phyloP scores from a whole-genome alignment of 2,113 vertebrate species.

The Gopherus flavomarginatus region DNA sequence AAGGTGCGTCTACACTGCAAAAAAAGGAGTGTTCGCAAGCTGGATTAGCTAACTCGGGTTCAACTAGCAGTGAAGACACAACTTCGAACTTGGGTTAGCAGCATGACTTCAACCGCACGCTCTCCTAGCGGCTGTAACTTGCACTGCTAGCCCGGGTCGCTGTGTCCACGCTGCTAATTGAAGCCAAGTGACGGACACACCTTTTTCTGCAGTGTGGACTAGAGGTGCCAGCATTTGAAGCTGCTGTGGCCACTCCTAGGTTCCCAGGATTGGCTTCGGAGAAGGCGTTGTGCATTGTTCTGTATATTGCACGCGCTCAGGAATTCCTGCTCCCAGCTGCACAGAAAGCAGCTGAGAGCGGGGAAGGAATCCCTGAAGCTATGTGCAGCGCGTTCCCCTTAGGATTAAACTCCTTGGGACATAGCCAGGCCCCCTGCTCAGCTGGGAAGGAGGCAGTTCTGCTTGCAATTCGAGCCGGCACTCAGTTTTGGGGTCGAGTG shows the following conservation, averaged over 20 bases:
- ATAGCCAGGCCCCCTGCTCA: neutral
- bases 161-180: too few species aligned
- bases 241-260: neutral
- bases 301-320: rapidly evolving
- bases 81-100: too few species aligned
- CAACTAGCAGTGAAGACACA: neutral
- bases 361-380: neutral
- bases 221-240: neutral
- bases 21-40: neutral
- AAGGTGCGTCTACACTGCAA: neutral
- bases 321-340: neutral
- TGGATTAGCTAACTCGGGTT: neutral
- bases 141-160: too few species aligned
- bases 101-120: too few species aligned
- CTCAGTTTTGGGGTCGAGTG: neutral
- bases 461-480: neutral
- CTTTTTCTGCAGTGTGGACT: neutral
- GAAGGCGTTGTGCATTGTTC: neutral
- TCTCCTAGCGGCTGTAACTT: too few species aligned
- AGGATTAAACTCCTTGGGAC: neutral
- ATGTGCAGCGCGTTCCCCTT: neutral
- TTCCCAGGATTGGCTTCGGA: neutral
- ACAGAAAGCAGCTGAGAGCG: neutral
- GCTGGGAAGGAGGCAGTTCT: neutral
- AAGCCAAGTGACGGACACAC: too few species aligned